phyloP scores from a whole-genome alignment of 2,113 vertebrate species.

The Eonycteris spelaea region DNA sequence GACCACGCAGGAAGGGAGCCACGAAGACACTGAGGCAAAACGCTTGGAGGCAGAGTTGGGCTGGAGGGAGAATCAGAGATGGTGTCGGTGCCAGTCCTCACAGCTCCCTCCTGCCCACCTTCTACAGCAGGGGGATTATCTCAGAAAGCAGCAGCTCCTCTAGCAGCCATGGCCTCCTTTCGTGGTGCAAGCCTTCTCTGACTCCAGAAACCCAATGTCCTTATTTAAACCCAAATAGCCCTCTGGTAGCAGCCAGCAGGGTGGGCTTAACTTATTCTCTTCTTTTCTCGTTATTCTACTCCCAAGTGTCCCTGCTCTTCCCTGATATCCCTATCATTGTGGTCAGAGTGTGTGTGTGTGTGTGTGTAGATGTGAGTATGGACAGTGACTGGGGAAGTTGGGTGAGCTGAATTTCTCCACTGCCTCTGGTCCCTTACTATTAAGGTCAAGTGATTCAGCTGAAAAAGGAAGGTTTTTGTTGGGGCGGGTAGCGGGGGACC shows the following conservation, averaged over 20 bases:
- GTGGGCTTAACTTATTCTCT: neutral
- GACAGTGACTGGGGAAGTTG: neutral
- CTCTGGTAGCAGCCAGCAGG: neutral
- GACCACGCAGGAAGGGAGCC: neutral
- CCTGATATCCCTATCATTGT: fast-evolving
- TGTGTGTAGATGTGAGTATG: neutral
- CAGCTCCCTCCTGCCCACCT: neutral
- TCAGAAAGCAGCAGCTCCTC: neutral
- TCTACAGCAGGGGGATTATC: neutral
- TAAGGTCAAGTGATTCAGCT: neutral
- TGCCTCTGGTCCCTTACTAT: neutral
- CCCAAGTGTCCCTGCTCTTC: neutral
- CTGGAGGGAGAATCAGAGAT: neutral
- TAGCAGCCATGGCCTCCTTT: neutral
- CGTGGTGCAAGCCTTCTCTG: neutral
- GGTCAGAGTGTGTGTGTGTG: neutral
- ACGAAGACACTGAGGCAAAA: neutral
- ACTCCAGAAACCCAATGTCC: neutral
- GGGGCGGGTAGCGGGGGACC: too few species aligned
- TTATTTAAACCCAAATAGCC: neutral
- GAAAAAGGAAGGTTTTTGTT: neutral
- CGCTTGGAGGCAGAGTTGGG: neutral
- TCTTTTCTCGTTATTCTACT: neutral
- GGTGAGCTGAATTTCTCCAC: neutral
- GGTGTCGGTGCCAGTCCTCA: neutral